Conservation (phyloP, 2,797 vertebrate genomes). For the Siniperca undulata region DNA sequence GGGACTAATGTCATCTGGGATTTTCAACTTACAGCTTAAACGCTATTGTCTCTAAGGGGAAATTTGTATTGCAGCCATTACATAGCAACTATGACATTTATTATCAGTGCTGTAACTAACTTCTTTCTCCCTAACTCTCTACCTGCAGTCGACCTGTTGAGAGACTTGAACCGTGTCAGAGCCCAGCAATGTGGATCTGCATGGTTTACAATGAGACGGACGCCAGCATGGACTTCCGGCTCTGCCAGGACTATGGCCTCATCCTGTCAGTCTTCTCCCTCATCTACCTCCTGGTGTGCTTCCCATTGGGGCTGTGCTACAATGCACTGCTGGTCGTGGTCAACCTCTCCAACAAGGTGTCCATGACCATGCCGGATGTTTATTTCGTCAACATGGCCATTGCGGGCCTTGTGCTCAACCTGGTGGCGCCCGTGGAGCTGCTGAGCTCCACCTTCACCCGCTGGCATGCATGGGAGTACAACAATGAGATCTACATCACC, state of each 20-base stretch:
- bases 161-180: constrained; percentile 70
- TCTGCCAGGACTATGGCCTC: constrained; percentile 94
- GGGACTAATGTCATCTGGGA: neutral
- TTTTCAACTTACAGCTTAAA: neutral
- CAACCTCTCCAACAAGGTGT: constrained; percentile 94
- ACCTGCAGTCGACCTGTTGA: constrained; percentile 86
- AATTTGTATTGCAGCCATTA: neutral
- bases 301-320: constrained; percentile 94
- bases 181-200: constrained; percentile 96
- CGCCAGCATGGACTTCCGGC: constrained; percentile 85
- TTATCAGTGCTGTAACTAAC: constrained; percentile 22
- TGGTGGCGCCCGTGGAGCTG: constrained; percentile 91
- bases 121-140: constrained; percentile 32
- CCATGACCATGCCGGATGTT: constrained; percentile 98
- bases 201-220: constrained; percentile 90
- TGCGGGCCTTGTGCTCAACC: constrained; percentile 93
- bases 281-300: constrained; percentile 94
- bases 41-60: neutral
- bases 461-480: constrained; percentile 93
- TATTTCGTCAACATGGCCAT: constrained; percentile 98
- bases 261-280: constrained; percentile 92
- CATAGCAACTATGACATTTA: neutral
- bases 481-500: constrained; percentile 93
- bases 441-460: constrained; percentile 90
- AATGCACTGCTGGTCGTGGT: constrained; percentile 93